Base-by-base conservation (phyloP, 92 coral and sea anemone species). In the Montipora capitata region DNA sequence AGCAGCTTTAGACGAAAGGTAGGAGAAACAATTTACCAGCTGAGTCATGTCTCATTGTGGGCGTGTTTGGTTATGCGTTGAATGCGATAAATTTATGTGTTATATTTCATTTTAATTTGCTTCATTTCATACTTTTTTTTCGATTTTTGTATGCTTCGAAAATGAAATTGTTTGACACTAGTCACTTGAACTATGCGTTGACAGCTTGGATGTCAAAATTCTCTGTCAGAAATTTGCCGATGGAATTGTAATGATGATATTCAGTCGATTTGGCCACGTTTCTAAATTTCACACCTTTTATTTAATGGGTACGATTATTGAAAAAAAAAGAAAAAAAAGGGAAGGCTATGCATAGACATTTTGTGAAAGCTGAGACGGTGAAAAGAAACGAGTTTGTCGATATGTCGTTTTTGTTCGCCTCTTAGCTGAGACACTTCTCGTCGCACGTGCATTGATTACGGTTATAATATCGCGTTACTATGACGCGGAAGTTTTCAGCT, bases 1-100 rank as follows among this genome's bases (percentile, higher is more conserved):
- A 88, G 94, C 43, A 94, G 99, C 27, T 96, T 98, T 80, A 94
- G 98, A 20, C 84, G 94, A 66, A 98, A 90, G 99, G 99, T 98
- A 85, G 79, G 93, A 27, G 14, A 4, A 3, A 61, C 3, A n/a
- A 85, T 9, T 10, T 48, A 7, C 5, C 5, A 38, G 5, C 8
- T 73, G 77, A 73, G 40, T 17, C 77, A 48, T 73, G 5, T 8
- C 15, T 67, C n/a, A 57, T 70, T 52, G 75, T 16, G 65, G 62
- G 5, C 10, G 85, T 67, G 49, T 78, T 78, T 14, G 42, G 82
- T 10, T 69, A 27, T 27, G 35, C 35, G 35, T 1, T 27, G 2
- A 27, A 27, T 27, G 35, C 35, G 35, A 27, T 27, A 1, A 27
- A 27, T 27, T 27, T 27, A 27, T 27, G 35, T 27, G 35, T 27